These are phyloP conservation scores for Drosophila macrospina DNA, from an alignment of 2,888 invertebrate genomes.

Conservation along the genomic window DNA sequence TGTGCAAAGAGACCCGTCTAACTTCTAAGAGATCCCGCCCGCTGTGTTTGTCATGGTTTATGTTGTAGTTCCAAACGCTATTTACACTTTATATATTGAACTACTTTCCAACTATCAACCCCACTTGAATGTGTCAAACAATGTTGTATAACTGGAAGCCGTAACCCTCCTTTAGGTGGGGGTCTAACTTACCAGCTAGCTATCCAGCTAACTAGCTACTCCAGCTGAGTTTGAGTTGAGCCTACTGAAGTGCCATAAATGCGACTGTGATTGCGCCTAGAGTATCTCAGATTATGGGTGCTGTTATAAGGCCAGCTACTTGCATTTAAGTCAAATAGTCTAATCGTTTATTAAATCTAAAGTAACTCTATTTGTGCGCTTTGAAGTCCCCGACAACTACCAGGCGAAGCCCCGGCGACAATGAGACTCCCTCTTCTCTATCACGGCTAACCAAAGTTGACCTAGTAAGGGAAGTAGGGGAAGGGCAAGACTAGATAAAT, in stretches of 20 bases:
- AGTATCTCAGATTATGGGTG: slow-evolving; percentile 57
- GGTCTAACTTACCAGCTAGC: slow-evolving; percentile 14
- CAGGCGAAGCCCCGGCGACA: not conserved
- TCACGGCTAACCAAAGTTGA: slow-evolving; percentile 30
- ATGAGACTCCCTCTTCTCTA: slow-evolving; percentile 1
- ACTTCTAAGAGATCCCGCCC: slow-evolving; percentile 65
- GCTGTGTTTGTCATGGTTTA: slow-evolving; percentile 33
- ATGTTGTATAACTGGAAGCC: slow-evolving; percentile 65
- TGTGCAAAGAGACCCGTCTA: slow-evolving; percentile 56
- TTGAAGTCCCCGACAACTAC: slow-evolving; percentile 59
- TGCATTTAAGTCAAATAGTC: slow-evolving; percentile 70
- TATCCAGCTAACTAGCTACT: slow-evolving; percentile 27
- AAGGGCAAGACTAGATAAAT: slow-evolving; percentile 37
- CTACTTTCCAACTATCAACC: slow-evolving; percentile 59
- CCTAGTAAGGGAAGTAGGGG: slow-evolving; percentile 51
- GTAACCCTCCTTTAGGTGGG: slow-evolving; percentile 31
- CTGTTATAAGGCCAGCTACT: slow-evolving; percentile 50
- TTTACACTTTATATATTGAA: slow-evolving; percentile 68
- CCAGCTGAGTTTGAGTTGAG: slow-evolving; percentile 39
- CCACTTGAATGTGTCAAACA: slow-evolving; percentile 72
- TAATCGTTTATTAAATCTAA: slow-evolving; percentile 78
- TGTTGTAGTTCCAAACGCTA: slow-evolving; percentile 38
- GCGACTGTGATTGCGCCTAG: slow-evolving; percentile 64
- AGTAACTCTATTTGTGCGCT: slow-evolving; percentile 73
- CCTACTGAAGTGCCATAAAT: slow-evolving; percentile 65